phyloP scores from a whole-genome alignment of 1,140 invertebrate genomes.

The Solenopsis invicta region DNA sequence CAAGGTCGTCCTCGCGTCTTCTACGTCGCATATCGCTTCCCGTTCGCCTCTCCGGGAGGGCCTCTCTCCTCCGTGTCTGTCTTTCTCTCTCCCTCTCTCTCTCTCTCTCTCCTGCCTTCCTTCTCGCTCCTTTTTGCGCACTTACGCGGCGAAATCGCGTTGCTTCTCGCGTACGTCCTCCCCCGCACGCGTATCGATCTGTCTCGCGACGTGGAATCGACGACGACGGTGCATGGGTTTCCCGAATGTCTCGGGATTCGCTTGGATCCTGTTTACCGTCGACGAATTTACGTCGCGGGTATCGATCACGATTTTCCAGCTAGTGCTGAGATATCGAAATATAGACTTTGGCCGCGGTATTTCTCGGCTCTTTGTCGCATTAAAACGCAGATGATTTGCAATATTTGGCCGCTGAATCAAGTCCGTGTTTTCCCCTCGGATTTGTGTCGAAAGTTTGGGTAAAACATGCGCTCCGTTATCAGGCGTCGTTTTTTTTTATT shows the following conservation, averaged over 20 bases:
- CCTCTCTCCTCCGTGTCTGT: too few species aligned
- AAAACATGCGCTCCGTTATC: not conserved
- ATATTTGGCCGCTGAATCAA: not conserved
- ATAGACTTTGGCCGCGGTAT: not conserved
- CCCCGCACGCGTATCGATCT: constrained; percentile 39
- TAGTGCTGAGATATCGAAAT: not conserved
- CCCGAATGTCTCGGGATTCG: not conserved
- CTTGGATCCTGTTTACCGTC: not conserved
- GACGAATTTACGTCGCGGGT: too few species aligned
- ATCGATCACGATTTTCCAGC: too few species aligned
- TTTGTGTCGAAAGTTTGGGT: not conserved
- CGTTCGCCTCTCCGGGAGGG: too few species aligned
- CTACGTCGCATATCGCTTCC: constrained; percentile 21
- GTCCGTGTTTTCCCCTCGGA: not conserved
- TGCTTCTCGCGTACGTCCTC: not conserved
- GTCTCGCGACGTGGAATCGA: not conserved
- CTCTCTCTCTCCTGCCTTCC: too few species aligned
- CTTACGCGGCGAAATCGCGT: constrained; percentile 3
- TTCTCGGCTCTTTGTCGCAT: not conserved
- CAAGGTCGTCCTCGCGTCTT: constrained; percentile 34
- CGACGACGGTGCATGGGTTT: not conserved
- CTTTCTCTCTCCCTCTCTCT: too few species aligned
- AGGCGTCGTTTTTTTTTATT: constrained; percentile 18
- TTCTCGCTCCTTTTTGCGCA: not conserved
- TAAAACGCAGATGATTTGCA: not conserved